Evolutionary conservation across 2,113 vertebrate genomes (phyloP), one percentile per base, ranked within the genome.

Genomic region (Chaetops frenatus): DNA sequence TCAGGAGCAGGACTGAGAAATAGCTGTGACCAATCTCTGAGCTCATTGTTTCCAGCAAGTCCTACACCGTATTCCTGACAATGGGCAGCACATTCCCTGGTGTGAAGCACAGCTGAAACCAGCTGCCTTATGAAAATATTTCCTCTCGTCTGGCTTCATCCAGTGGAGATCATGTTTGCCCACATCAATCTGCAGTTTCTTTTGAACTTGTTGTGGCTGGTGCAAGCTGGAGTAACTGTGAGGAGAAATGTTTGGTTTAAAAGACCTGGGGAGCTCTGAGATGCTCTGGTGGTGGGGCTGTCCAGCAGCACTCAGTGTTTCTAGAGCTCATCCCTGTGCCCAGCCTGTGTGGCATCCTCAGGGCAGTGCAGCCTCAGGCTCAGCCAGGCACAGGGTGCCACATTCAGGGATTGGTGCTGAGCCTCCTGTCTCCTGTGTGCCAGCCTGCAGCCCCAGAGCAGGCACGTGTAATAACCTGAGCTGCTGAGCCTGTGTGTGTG

Each of bases 1-100:
- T 94, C 94, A 96, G 70, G 53, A 79, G 82, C 86, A 83, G 57
- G 82, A 33, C 83, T 84, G 54, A 80, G 77, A 80, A 80, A 94
- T 83, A 96, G 91, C 47, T 38, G 5, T 76, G 88, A 94, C 40
- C 33, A 8, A 27, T 47, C 44, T 69, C 77, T 56, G 66, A 85
- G 31, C 66, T 96, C 81, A 92, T 81, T 51, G 44, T 60, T 95
- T 88, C 79, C 76, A 90, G 91, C 72, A 87, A 84, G 73, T 36
- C 44, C 83, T 66, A 19, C 2, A 0, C 47, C 1, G 0, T 60
- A 10, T 69, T 91, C 50, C 86, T 53, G 82, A 60, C 45, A 50
- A 29, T 1, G 15, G 67, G 47, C 54, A 69, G 28, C 21, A 35
- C 48, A 44, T 89, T 65, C 54, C 45, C 81, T 77, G 50, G n/a